These are phyloP conservation scores for Erpetoichthys calabaricus DNA, from an alignment of 2,797 vertebrate genomes.

Conservation along the genomic window DNA sequence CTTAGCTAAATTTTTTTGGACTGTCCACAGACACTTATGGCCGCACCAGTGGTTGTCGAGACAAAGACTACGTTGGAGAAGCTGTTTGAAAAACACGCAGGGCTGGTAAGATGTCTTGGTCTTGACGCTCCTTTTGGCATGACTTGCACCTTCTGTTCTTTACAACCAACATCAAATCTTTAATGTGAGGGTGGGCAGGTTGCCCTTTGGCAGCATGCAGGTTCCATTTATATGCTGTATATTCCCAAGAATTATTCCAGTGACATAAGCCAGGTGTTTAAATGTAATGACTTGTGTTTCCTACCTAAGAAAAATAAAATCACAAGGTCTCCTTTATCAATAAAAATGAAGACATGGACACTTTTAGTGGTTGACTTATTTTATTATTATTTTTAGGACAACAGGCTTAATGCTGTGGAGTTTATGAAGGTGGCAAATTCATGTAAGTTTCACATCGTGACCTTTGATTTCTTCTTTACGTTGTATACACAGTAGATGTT, in stretches of 20 bases:
- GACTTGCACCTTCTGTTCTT: neutral
- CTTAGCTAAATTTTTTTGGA: too few species aligned
- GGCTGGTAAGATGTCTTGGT: constrained; percentile 27
- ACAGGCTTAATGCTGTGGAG: constrained; percentile 37
- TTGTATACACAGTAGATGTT: too few species aligned
- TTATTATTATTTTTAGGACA: constrained; percentile 31
- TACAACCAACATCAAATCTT: neutral
- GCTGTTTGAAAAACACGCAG: constrained; percentile 41
- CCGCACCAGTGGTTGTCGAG: constrained; percentile 28
- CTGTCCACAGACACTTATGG: constrained; percentile 16
- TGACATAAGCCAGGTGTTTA: too few species aligned
- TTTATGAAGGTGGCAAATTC: constrained; percentile 46
- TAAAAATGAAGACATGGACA: too few species aligned
- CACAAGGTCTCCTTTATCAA: too few species aligned
- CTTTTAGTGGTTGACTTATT: constrained; percentile 1
- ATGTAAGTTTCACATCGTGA: constrained; percentile 28
- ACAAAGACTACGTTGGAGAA: constrained; percentile 33
- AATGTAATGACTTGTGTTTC: too few species aligned
- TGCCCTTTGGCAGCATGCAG: neutral
- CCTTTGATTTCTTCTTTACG: too few species aligned
- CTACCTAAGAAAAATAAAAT: too few species aligned
- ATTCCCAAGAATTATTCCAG: neutral
- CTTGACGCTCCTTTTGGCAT: neutral
- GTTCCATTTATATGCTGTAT: neutral
- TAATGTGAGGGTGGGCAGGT: neutral